Conservation (phyloP, 2,888 invertebrate genomes). For the Bursaphelenchus okinawaensis region DNA sequence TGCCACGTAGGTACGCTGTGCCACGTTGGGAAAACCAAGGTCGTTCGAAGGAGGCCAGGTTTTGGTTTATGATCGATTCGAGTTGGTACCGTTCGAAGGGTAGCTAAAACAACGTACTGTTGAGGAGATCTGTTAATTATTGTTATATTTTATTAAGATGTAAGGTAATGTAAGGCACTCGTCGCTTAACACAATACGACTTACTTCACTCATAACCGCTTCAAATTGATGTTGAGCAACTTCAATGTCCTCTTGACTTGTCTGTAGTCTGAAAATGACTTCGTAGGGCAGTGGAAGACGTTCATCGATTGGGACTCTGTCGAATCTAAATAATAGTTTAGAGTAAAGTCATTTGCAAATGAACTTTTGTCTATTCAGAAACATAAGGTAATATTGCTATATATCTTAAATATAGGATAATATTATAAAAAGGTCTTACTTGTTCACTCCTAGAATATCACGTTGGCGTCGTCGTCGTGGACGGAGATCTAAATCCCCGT, state of each 20-base stretch:
- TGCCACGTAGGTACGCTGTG: background rate
- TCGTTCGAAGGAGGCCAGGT: background rate
- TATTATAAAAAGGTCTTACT: background rate
- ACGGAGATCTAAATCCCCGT: background rate
- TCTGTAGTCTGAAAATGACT: background rate
- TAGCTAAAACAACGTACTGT: background rate
- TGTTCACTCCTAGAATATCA: slow-evolving; percentile 8
- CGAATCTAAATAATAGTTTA: background rate
- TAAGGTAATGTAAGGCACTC: no score
- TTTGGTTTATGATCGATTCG: background rate
- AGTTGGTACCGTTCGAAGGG: background rate
- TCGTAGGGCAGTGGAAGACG: slow-evolving; percentile 2
- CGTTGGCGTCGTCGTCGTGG: slow-evolving; percentile 2
- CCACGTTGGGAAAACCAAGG: slow-evolving; percentile 1
- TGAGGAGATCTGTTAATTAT: no score
- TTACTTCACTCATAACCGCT: background rate
- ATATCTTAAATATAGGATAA: background rate
- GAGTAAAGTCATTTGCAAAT: no score
- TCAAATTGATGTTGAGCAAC: background rate
- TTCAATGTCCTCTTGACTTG: background rate
- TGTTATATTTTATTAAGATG: no score
- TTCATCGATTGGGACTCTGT: slow-evolving; percentile 3
- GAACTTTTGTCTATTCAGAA: background rate
- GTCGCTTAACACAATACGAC: no score
- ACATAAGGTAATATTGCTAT: no score